Evolutionary conservation across 2,113 vertebrate genomes (phyloP).

Genomic region (Petroica traversi): DNA sequence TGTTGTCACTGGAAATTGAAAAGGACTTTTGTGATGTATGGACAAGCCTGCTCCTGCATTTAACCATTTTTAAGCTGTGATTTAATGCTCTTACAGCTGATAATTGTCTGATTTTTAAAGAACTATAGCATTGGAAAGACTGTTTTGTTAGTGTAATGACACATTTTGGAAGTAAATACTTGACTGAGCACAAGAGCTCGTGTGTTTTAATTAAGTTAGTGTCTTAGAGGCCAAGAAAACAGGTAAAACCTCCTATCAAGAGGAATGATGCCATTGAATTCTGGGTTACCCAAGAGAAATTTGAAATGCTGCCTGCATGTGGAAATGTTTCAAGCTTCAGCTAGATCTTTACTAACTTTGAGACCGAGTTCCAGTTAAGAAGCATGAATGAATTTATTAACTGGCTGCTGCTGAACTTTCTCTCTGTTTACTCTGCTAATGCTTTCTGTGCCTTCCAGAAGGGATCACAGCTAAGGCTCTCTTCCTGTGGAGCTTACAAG

Average conservation of each 20-base stretch:
- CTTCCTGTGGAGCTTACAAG: neutral
- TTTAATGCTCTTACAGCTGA: neutral
- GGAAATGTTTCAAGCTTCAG: neutral
- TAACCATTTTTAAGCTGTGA: neutral
- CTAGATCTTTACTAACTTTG: neutral
- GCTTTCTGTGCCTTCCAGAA: neutral
- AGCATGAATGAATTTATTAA: neutral
- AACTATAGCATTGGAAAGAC: neutral
- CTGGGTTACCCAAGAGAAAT: neutral
- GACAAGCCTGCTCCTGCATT: neutral
- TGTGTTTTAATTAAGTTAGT: neutral
- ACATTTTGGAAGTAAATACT: neutral
- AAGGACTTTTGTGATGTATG: neutral
- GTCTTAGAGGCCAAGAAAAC: neutral
- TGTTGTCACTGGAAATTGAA: neutral
- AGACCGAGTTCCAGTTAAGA: neutral
- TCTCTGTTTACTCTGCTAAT: neutral
- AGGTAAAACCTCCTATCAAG: neutral
- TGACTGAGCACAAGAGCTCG: neutral
- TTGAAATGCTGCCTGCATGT: neutral
- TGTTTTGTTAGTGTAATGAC: neutral
- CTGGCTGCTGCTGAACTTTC: neutral
- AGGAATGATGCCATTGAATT: neutral
- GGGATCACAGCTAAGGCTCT: neutral
- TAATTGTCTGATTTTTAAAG: too few species aligned